Percentiles rank a stretch among this genome's conserved stretches.
Conservation (phyloP, 2,888 invertebrate genomes). For the Agrilus mali region DNA sequence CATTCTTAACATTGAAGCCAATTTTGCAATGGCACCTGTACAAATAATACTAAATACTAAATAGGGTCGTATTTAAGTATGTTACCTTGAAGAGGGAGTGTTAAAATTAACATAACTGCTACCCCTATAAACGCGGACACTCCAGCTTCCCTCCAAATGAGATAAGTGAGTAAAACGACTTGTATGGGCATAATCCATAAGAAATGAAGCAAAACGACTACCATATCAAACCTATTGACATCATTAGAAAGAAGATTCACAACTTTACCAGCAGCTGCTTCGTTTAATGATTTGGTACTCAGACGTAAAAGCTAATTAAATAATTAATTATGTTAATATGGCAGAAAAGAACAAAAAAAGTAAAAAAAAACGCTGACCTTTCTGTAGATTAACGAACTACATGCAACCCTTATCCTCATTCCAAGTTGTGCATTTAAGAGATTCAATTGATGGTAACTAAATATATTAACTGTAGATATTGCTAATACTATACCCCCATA, state of each 20-base stretch:
- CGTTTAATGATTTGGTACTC: slow-evolving; percentile 56
- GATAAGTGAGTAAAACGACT: slow-evolving; percentile 44
- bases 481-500: neutral
- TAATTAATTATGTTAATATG: too few relatives aligned
- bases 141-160: slow-evolving; percentile 43
- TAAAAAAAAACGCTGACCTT: neutral
- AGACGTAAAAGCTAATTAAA: slow-evolving; percentile 40
- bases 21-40: slow-evolving; percentile 15
- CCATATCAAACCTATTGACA: slow-evolving; percentile 65
- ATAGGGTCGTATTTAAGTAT: too few relatives aligned
- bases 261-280: slow-evolving; percentile 72
- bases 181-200: slow-evolving; percentile 71
- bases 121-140: slow-evolving; percentile 47
- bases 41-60: neutral
- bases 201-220: slow-evolving; percentile 56
- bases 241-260: slow-evolving; percentile 78
- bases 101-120: slow-evolving; percentile 38
- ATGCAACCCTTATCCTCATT: slow-evolving; percentile 2
- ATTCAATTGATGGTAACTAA: neutral
- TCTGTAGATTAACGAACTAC: slow-evolving; percentile 2
- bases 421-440: slow-evolving; percentile 1
- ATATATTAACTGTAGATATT: slow-evolving; percentile 1
- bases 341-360: too few relatives aligned
- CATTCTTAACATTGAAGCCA: slow-evolving; percentile 20
- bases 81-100: slow-evolving; percentile 39